Conservation (phyloP, 2,113 vertebrate species). For the Phylloscopus trochilus region DNA sequence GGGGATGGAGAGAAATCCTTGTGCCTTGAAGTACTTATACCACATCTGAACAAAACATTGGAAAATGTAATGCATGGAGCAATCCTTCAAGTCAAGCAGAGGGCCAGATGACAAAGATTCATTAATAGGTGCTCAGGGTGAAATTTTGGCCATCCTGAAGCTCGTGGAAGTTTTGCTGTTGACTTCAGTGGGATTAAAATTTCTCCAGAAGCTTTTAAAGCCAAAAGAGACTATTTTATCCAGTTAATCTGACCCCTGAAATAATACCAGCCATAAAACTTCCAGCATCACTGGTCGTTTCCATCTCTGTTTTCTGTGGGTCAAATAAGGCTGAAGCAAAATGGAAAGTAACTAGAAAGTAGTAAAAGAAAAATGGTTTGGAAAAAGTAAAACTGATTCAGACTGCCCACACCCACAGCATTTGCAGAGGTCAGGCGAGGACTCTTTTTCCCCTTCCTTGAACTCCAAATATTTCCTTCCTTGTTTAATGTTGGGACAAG, state of each 20-base stretch:
- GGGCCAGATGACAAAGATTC: neutral
- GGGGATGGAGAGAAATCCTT: conserved; percentile 4
- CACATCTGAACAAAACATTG: neutral
- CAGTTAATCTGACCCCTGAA: conserved; percentile 8
- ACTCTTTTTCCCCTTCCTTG: conserved; percentile 53
- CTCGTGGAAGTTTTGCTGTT: neutral
- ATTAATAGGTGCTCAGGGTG: neutral
- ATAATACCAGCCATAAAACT: neutral
- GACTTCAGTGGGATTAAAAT: neutral
- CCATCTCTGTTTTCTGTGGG: conserved; percentile 5
- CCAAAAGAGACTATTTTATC: neutral
- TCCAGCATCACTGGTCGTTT: neutral
- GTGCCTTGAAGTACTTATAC: conserved; percentile 17
- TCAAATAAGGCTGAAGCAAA: conserved; percentile 55
- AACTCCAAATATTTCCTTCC: conserved; percentile 56
- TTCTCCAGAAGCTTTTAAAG: conserved; percentile 17
- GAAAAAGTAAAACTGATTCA: conserved; percentile 46
- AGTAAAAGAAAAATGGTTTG: neutral
- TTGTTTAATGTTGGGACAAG: neutral
- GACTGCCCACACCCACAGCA: conserved; percentile 39
- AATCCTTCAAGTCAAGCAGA: neutral
- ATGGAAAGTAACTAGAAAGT: conserved; percentile 64
- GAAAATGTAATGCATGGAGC: conserved; percentile 20
- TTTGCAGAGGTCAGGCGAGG: conserved; percentile 49
- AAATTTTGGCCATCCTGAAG: neutral